These are phyloP conservation scores for Marisa cornuarietis DNA, from an alignment of 1,140 invertebrate genomes.

Conservation along the genomic window DNA sequence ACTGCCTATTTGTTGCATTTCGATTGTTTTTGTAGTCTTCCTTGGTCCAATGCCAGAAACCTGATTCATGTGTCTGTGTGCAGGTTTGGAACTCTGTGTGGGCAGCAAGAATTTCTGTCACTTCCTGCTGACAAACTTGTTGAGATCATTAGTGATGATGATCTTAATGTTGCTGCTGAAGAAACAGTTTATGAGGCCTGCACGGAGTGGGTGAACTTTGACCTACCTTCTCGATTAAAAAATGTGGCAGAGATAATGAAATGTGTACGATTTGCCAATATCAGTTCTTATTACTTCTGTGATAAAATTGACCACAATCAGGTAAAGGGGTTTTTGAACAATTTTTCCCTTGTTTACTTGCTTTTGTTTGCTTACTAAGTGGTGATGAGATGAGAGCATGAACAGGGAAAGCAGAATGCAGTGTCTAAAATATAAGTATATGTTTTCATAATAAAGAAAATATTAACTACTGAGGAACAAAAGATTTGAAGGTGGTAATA, in stretches of 20 bases:
- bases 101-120: slow-evolving; percentile 58
- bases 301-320: slow-evolving; percentile 68
- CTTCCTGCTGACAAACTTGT: slow-evolving; percentile 65
- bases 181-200: slow-evolving; percentile 71
- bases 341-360: neutral
- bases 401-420: too few species aligned
- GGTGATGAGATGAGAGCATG: too few species aligned
- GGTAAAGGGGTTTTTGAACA: neutral
- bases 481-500: too few species aligned
- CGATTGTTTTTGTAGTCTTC: too few species aligned
- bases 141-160: slow-evolving; percentile 69
- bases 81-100: slow-evolving; percentile 54
- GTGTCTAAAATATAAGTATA: too few species aligned
- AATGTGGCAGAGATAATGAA: slow-evolving; percentile 66
- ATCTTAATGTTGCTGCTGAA: slow-evolving; percentile 70
- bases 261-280: slow-evolving; percentile 70
- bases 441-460: too few species aligned
- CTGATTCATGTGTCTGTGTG: neutral
- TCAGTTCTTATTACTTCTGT: slow-evolving; percentile 73
- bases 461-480: too few species aligned
- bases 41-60: too few species aligned
- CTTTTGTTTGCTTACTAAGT: too few species aligned
- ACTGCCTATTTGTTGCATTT: too few species aligned
- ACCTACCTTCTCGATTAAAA: slow-evolving; percentile 48
- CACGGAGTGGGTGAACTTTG: slow-evolving; percentile 69